Evolutionary conservation across 2,888 invertebrate genomes (phyloP).

Genomic region (Frankliniella intonsa): DNA sequence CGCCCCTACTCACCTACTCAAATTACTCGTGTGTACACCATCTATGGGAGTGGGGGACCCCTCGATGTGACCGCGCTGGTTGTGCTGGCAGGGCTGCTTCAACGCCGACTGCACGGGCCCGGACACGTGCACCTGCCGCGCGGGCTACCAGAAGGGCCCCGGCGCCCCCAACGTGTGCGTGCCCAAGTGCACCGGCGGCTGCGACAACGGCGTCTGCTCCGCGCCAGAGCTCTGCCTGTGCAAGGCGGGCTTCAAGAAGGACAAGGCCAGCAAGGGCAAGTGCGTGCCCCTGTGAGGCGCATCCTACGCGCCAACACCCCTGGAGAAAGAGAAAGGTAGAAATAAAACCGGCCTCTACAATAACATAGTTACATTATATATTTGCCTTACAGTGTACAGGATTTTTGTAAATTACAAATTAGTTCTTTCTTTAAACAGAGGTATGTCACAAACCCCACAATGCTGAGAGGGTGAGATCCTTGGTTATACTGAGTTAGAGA

Average conservation of each 20-base stretch:
- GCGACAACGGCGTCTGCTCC: constrained; percentile 58
- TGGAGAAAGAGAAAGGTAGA: neutral
- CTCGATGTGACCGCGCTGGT: neutral
- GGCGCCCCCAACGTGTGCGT: constrained; percentile 42
- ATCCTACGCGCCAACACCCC: neutral
- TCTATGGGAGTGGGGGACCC: no score
- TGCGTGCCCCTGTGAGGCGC: neutral
- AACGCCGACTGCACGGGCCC: constrained; percentile 47
- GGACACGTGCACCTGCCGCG: constrained; percentile 46
- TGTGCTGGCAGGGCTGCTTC: constrained; percentile 41
- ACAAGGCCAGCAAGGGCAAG: constrained; percentile 48
- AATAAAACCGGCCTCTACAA: neutral
- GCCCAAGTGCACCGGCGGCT: constrained; percentile 64
- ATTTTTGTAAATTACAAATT: constrained; percentile 20
- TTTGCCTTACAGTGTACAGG: constrained; percentile 2
- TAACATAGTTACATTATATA: constrained; percentile 1
- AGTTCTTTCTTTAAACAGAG: neutral
- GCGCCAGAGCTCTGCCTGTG: constrained; percentile 58
- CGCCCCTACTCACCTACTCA: no score
- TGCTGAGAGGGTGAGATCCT: neutral
- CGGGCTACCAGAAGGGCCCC: constrained; percentile 39
- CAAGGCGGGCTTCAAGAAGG: constrained; percentile 49
- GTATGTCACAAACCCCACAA: constrained; percentile 13
- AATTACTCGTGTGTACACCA: no score
- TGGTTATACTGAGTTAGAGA: constrained; percentile 7